Percentiles rank a stretch among this genome's conserved stretches.
phyloP scores from a whole-genome alignment of 64 coral and sea anemone genomes.

The Astreopora myriophthalma region DNA sequence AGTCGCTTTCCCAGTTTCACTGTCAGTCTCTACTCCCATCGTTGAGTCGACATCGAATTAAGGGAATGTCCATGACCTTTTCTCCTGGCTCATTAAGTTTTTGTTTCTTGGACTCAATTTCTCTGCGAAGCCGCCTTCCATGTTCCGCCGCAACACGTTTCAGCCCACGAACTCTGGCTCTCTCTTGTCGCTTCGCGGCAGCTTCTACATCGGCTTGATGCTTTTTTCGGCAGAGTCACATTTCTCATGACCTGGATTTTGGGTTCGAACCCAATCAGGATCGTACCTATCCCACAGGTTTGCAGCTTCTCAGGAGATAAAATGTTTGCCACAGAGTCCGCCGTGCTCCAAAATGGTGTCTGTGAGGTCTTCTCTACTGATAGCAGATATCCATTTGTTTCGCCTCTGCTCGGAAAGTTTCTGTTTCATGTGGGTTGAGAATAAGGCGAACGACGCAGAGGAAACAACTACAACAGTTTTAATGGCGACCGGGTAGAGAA shows the following conservation, averaged over 20 bases:
- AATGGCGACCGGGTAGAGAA: too few relatives aligned
- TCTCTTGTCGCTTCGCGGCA: slow-evolving; percentile 57
- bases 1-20: slow-evolving; percentile 40
- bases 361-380: slow-evolving; percentile 54
- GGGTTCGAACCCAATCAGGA: slow-evolving; percentile 50
- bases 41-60: slow-evolving; percentile 5
- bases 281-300: slow-evolving; percentile 54
- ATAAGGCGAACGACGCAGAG: too few relatives aligned
- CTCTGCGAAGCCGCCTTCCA: slow-evolving; percentile 17
- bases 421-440: too few relatives aligned
- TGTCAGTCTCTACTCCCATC: slow-evolving; percentile 41
- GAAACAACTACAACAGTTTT: too few relatives aligned
- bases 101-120: slow-evolving; percentile 57
- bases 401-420: not conserved
- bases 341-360: slow-evolving; percentile 43
- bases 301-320: not conserved
- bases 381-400: slow-evolving; percentile 60
- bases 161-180: slow-evolving; percentile 6
- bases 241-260: slow-evolving; percentile 63
- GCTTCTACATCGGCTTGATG: slow-evolving; percentile 41
- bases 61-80: slow-evolving; percentile 21
- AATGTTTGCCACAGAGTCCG: slow-evolving; percentile 47
- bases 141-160: slow-evolving; percentile 59
- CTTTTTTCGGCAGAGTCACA: slow-evolving; percentile 29
- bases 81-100: slow-evolving; percentile 46